Evolutionary conservation across 2,797 vertebrate genomes (phyloP).

Genomic region (Sebastes hubbsi): DNA sequence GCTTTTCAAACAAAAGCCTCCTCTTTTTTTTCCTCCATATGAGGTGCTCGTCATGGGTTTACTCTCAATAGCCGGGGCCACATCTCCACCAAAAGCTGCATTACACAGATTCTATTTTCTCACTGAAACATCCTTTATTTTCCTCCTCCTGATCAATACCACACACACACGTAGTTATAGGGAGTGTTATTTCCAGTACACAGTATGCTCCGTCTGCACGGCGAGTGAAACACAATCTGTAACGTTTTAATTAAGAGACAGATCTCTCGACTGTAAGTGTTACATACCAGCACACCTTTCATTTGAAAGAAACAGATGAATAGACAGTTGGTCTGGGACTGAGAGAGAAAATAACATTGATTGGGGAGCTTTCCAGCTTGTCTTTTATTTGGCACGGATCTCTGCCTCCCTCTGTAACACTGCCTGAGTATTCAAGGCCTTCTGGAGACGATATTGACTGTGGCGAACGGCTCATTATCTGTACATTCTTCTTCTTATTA

Average conservation of each 20-base stretch:
- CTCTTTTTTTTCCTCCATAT: not conserved
- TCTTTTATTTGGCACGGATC: constrained; percentile 80
- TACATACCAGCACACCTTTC: constrained; percentile 81
- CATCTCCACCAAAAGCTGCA: constrained; percentile 29
- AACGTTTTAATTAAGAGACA: constrained; percentile 78
- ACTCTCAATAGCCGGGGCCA: constrained; percentile 28
- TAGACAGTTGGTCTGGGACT: constrained; percentile 82
- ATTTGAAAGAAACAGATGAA: constrained; percentile 83
- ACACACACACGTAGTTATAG: constrained; percentile 29
- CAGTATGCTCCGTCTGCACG: constrained; percentile 63
- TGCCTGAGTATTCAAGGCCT: constrained; percentile 73
- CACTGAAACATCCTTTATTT: constrained; percentile 53
- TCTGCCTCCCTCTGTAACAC: constrained; percentile 69
- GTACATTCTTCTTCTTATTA: constrained; percentile 68
- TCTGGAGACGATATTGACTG: constrained; percentile 78
- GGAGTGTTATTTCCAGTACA: constrained; percentile 62
- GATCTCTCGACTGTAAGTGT: constrained; percentile 69
- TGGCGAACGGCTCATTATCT: constrained; percentile 80
- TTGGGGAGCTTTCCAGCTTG: constrained; percentile 82
- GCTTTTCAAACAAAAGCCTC: constrained; percentile 52
- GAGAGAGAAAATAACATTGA: constrained; percentile 79
- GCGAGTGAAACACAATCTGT: constrained; percentile 73
- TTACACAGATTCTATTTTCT: constrained; percentile 49
- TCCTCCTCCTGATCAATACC: constrained; percentile 59
- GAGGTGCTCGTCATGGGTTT: constrained; percentile 30